Evolutionary conservation across 2,797 vertebrate genomes (phyloP), one percentile per base, ranked within the genome.

Genomic region (Chanos chanos): DNA sequence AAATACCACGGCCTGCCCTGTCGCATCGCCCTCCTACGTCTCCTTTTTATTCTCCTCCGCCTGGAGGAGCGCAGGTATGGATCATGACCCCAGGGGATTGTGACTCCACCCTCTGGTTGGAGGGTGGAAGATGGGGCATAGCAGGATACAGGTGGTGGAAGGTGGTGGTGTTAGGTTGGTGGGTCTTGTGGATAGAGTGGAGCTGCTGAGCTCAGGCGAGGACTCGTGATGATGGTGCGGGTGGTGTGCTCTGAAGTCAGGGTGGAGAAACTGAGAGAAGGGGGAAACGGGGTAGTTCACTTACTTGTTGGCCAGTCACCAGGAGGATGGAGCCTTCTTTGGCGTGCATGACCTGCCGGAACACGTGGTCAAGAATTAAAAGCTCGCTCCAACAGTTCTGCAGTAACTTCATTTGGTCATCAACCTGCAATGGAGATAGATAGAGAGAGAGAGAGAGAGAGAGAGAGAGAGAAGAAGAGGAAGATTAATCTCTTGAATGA

Each of bases 351-450:
- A 99, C 96, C 90, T 99, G 96, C 48, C 96, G 91, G 80, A 96
- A 99, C 79, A 99, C 90, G 72, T 99, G 96, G 85, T 99, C 96
- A 3, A 99, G 88, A 74, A 98, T 98, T 83, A 99, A 89, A 70
- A 99, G 94, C 76, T 99, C 96, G 0, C 96, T 99, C 96, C 96
- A 99, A 81, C 94, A 97, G 85, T 98, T 98, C 85, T 99, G 96
- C 77, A 99, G 92, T 67, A 99, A 89, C 82, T 99, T 99, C 96
- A 99, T 99, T 89, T 99, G 96, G 89, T 99, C 96, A 16, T 99
- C 96, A 80, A 99, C 96, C 96, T 99, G 81, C 7, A 62, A 3
- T 60, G 1, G 7, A 65, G 21, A 76, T 2, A 40, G 12, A 12
- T 43, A 27, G 53, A 18, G 5, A 33, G 2, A 44, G 67, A 71